phyloP scores from a whole-genome alignment of 1,140 invertebrate species.

The Drosophila lini region DNA sequence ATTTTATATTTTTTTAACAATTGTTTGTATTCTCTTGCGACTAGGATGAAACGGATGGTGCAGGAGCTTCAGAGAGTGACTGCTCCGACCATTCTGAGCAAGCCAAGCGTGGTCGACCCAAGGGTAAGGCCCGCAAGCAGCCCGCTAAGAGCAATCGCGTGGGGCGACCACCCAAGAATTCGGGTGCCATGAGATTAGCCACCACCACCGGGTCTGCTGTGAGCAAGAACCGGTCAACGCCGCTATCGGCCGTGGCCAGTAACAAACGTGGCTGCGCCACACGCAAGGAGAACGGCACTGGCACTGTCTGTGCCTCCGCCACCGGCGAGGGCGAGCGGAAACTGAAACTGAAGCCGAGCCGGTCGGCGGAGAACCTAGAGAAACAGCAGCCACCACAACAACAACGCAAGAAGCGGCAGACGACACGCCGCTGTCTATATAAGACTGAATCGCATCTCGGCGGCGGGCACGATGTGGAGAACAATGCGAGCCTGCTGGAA shows the following conservation, averaged over 20 bases:
- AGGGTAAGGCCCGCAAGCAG: constrained; percentile 14
- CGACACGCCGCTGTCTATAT: constrained; percentile 74
- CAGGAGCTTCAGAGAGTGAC: constrained; percentile 21
- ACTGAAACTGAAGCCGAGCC: constrained; percentile 49
- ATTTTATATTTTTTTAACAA: too few species aligned
- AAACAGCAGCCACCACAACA: neutral
- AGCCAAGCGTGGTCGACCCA: constrained; percentile 15
- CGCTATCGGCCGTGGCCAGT: constrained; percentile 59
- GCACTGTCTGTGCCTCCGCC: constrained; percentile 56
- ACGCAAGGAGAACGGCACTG: constrained; percentile 54
- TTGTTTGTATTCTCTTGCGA: neutral
- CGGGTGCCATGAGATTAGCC: constrained; percentile 2
- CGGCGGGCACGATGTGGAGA: constrained; percentile 65
- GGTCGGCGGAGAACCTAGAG: constrained; percentile 7
- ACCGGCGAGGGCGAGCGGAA: constrained; percentile 67
- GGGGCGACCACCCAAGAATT: constrained; percentile 1
- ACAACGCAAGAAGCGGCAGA: constrained; percentile 56
- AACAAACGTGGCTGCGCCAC: constrained; percentile 76
- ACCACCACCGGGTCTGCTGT: constrained; percentile 6
- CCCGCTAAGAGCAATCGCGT: constrained; percentile 19
- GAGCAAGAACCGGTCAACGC: constrained; percentile 36
- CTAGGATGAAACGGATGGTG: constrained; percentile 20
- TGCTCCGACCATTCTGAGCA: constrained; percentile 14
- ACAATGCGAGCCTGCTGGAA: constrained; percentile 72
- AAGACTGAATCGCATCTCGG: constrained; percentile 74